Evolutionary conservation across 2,888 invertebrate genomes (phyloP).

Genomic region (Brachypalpus laphriformis): DNA sequence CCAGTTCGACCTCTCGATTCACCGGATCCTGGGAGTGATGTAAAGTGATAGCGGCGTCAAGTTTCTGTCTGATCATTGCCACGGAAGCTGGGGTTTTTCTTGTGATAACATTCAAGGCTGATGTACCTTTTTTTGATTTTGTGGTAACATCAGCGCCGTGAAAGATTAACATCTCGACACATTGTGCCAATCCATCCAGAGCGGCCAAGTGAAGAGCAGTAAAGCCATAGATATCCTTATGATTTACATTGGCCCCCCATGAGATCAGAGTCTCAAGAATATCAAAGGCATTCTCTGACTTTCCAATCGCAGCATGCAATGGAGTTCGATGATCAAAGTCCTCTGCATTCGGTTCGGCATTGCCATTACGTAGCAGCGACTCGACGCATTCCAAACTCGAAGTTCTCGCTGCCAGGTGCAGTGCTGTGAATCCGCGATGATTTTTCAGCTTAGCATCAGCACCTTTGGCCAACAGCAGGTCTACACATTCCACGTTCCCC

Average conservation of each 20-base stretch:
- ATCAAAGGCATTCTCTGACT: conserved; percentile 91
- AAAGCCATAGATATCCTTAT: conserved; percentile 93
- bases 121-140: conserved; percentile 93
- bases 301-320: conserved; percentile 92
- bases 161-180: conserved; percentile 92
- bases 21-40: conserved; percentile 91
- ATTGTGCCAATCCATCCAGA: conserved; percentile 91
- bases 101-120: conserved; percentile 92
- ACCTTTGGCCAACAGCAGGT: conserved; percentile 88
- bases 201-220: conserved; percentile 94
- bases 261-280: conserved; percentile 90
- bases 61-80: conserved; percentile 91
- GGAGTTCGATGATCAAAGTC: conserved; percentile 92
- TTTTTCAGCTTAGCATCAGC: conserved; percentile 90
- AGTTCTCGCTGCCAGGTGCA: conserved; percentile 92
- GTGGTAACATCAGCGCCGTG: conserved; percentile 95
- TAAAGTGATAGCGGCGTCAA: conserved; percentile 91
- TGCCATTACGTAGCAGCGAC: conserved; percentile 88
- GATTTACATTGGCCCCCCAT: conserved; percentile 92
- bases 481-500: conserved; percentile 92
- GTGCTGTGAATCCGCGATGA: conserved; percentile 91
- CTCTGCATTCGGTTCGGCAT: conserved; percentile 90
- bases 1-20: conserved; percentile 91
- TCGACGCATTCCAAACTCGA: conserved; percentile 93
- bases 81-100: conserved; percentile 94